Evolutionary conservation across 2,888 invertebrate genomes (phyloP).

Genomic region (Sepiola atlantica): DNA sequence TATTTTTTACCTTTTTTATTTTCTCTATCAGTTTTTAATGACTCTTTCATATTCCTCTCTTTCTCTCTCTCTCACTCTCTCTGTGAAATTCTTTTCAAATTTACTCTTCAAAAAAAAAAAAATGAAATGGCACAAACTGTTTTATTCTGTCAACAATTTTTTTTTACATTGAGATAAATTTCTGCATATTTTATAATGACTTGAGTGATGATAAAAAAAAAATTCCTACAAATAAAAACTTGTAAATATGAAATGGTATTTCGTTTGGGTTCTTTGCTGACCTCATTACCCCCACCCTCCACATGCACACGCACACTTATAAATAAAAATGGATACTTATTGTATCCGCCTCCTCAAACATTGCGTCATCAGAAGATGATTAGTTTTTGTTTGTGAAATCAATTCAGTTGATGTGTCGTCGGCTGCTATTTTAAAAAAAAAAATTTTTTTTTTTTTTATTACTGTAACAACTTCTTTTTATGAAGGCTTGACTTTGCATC

Average conservation of each 20-base stretch:
- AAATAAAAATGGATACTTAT: neutral
- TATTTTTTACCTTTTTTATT: neutral
- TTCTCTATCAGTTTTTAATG: neutral
- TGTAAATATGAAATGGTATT: neutral
- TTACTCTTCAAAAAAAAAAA: neutral
- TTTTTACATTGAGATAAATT: neutral
- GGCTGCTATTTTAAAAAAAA: no score
- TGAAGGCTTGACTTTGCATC: neutral
- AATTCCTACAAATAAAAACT: neutral
- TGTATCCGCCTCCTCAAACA: neutral
- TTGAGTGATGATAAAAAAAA: neutral
- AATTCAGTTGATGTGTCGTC: neutral
- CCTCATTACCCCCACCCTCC: no score
- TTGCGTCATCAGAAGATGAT: no score
- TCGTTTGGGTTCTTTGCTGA: neutral
- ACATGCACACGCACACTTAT: no score
- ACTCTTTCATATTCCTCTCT: neutral
- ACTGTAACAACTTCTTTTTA: neutral
- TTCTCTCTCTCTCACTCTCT: no score
- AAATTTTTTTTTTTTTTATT: neutral
- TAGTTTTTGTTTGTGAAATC: neutral
- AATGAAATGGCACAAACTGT: slow-evolving; percentile 1
- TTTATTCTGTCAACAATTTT: neutral
- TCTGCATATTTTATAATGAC: neutral
- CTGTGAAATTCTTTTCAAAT: slow-evolving; percentile 32